A percentile compares a stretch with the other conserved stretches of the same genome.
These are phyloP conservation scores for Pseudocheirus occidentalis DNA, from an alignment of 2,797 vertebrate genomes.

Conservation along the genomic window DNA sequence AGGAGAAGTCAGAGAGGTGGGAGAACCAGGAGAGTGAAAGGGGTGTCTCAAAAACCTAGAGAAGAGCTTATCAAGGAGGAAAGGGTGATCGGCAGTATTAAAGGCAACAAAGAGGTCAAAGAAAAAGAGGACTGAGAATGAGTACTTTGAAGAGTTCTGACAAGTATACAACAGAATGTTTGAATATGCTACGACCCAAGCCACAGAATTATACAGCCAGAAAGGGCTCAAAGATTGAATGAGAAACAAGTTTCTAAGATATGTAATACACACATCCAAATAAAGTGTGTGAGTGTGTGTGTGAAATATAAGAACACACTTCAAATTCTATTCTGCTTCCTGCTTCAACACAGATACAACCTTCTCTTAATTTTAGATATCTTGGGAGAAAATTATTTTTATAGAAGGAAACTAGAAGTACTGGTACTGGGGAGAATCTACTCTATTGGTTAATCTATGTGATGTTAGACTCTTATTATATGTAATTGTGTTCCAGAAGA, in stretches of 20 bases:
- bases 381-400: not conserved
- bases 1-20: no score
- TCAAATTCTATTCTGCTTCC: not conserved
- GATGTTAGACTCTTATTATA: not conserved
- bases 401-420: not conserved
- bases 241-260: not conserved
- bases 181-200: not conserved
- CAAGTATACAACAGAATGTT: not conserved
- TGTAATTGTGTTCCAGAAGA: not conserved
- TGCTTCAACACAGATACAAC: constrained; percentile 28
- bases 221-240: not conserved
- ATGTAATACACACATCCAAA: not conserved
- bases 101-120: not conserved
- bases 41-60: not conserved
- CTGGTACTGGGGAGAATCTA: not conserved
- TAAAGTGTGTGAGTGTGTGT: not conserved
- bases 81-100: not conserved
- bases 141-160: not conserved
- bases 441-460: not conserved
- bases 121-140: not conserved
- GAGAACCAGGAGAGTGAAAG: no score
- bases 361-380: constrained; percentile 1
- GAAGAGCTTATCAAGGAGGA: not conserved
- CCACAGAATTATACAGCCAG: not conserved
- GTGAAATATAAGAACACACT: not conserved